Evolutionary conservation across 2,797 vertebrate species (phyloP).

Genomic region (Strix occidentalis): DNA sequence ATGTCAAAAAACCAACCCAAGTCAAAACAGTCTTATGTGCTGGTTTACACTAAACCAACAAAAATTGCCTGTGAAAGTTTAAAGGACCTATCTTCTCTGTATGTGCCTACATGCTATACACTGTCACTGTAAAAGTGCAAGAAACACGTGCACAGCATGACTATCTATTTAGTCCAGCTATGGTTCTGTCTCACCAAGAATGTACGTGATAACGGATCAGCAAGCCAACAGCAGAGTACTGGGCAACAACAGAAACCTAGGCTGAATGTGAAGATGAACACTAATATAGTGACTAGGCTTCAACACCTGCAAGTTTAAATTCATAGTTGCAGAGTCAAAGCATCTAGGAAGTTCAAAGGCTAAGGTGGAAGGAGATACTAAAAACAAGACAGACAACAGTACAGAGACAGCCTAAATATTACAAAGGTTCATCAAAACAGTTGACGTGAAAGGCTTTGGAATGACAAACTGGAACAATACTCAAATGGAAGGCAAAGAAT

Average conservation of each 20-base stretch:
- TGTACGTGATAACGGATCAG: background rate
- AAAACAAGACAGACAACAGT: background rate
- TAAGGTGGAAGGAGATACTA: background rate
- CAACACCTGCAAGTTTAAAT: background rate
- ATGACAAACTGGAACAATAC: background rate
- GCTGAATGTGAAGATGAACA: background rate
- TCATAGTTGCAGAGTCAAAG: background rate
- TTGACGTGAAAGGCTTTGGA: background rate
- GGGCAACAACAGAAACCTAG: background rate
- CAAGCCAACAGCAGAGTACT: background rate
- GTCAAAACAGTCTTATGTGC: background rate
- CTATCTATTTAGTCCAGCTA: background rate
- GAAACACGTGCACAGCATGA: accelerated
- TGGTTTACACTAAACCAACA: background rate
- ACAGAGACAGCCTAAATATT: background rate
- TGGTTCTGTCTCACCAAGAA: background rate
- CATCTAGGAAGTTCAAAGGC: background rate
- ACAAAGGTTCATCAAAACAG: background rate
- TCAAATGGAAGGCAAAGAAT: background rate
- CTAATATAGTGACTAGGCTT: background rate
- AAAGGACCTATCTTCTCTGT: background rate
- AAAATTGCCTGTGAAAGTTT: background rate
- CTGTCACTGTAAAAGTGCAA: background rate
- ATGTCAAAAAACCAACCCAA: background rate
- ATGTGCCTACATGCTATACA: accelerated